Conservation (phyloP, 2,888 invertebrate genomes). For the Odiellus spinosus region DNA sequence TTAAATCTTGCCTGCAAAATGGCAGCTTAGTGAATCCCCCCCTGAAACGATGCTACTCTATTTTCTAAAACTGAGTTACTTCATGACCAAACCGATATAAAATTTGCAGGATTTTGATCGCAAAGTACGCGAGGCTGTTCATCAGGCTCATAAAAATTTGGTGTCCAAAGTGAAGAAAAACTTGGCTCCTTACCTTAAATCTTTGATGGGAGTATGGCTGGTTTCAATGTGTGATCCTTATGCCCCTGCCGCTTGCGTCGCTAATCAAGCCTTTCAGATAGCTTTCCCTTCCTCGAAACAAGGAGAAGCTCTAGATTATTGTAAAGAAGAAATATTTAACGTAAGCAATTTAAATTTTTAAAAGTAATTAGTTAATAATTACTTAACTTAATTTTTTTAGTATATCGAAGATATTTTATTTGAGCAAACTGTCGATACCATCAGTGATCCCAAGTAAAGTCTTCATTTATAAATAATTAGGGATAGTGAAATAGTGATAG, state of each 20-base stretch:
- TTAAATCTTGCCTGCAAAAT: no score
- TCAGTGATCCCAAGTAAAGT: conserved; percentile 31
- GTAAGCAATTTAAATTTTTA: conserved; percentile 20
- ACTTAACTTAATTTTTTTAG: conserved; percentile 17
- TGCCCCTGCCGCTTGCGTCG: conserved; percentile 61
- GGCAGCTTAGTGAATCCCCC: no score
- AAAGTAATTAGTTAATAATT: neutral
- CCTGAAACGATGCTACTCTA: no score
- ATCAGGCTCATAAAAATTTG: conserved; percentile 48
- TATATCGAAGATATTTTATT: conserved; percentile 55
- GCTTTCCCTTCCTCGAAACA: conserved; percentile 65
- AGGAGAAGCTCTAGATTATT: conserved; percentile 60
- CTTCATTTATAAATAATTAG: no score
- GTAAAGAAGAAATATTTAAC: conserved; percentile 59
- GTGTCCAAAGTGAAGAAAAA: conserved; percentile 52
- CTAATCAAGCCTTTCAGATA: conserved; percentile 44
- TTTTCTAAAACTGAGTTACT: no score
- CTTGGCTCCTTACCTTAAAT: conserved; percentile 60
- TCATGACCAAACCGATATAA: no score
- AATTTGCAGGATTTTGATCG: conserved; percentile 67
- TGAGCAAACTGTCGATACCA: conserved; percentile 30
- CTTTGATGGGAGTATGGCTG: conserved; percentile 65
- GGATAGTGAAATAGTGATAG: no score
- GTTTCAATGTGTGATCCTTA: conserved; percentile 69
- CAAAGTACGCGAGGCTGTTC: conserved; percentile 60